Conservation (phyloP, 2,113 vertebrate species). For the Psammodynastes pulverulentus region DNA sequence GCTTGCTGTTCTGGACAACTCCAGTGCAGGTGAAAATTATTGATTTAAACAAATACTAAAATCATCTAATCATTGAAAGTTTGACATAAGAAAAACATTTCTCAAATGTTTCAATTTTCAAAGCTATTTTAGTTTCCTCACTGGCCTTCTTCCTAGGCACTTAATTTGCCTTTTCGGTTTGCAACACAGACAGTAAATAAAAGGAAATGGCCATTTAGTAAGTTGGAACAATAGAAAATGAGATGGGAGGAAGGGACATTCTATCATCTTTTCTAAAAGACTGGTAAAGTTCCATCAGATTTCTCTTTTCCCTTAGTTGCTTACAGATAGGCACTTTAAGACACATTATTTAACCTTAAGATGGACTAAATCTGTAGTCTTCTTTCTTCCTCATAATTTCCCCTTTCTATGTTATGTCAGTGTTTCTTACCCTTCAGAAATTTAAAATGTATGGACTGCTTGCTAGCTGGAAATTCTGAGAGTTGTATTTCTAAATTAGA, state of each 20-base stretch:
- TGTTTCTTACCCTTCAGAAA: neutral
- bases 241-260: neutral
- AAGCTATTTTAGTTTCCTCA: neutral
- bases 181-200: neutral
- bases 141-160: neutral
- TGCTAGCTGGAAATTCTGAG: neutral
- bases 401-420: neutral
- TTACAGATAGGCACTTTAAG: neutral
- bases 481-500: neutral
- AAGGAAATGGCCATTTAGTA: neutral
- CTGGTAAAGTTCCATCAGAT: neutral
- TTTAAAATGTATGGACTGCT: neutral
- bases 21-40: neutral
- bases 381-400: neutral
- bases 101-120: neutral
- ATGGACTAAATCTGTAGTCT: neutral
- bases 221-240: neutral
- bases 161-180: neutral
- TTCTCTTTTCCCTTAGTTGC: neutral
- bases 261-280: neutral
- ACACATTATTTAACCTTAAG: neutral
- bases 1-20: neutral
- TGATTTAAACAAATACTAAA: neutral
- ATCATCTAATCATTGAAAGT: neutral
- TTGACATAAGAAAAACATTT: neutral